These are phyloP conservation scores for Sebastes miniatus DNA, from an alignment of 2,797 vertebrate species.

Conservation along the genomic window DNA sequence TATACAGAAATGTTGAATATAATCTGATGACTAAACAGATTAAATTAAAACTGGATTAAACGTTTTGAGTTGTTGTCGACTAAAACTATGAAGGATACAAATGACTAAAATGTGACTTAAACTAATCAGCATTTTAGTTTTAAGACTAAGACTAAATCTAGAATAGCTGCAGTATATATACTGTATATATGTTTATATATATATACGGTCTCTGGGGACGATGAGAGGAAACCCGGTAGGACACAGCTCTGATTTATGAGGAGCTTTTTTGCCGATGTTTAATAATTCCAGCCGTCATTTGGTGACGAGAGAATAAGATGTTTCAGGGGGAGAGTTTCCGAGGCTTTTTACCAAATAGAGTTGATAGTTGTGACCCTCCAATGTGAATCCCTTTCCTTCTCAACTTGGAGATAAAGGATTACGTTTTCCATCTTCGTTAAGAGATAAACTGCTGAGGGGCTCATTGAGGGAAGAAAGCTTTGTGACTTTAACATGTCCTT, in stretches of 20 bases:
- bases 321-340: neutral
- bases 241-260: constrained; percentile 8
- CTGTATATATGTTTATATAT: too few relatives aligned
- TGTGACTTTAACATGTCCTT: neutral
- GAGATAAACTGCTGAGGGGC: neutral
- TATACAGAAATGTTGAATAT: too few relatives aligned
- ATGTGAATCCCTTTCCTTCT: neutral
- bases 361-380: neutral
- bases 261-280: neutral
- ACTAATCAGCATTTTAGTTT: too few relatives aligned
- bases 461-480: neutral
- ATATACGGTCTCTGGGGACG: too few relatives aligned
- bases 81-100: too few relatives aligned
- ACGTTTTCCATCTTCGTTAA: neutral
- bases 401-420: neutral
- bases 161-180: neutral
- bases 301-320: neutral
- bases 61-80: too few relatives aligned
- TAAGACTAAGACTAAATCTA: too few relatives aligned
- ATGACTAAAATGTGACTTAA: too few relatives aligned
- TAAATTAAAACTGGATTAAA: too few relatives aligned
- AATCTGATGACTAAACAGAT: too few relatives aligned
- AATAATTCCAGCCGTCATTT: neutral
- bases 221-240: neutral
- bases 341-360: neutral